Conservation (phyloP, 2,113 vertebrate genomes). For the Trochalopteron elliotii region DNA sequence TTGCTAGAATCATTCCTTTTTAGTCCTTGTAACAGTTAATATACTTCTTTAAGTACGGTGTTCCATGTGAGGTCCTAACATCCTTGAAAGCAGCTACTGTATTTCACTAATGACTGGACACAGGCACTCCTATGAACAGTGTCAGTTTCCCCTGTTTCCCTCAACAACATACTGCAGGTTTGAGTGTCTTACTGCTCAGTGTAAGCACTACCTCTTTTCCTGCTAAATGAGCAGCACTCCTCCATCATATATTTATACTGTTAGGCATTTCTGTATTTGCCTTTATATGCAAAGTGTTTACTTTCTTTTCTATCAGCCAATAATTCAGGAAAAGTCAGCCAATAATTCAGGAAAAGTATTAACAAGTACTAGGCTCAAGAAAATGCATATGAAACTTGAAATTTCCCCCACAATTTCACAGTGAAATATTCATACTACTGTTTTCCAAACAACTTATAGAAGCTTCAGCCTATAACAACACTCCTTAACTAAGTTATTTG, state of each 20-base stretch:
- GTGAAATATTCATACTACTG: not conserved
- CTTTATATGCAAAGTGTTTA: not conserved
- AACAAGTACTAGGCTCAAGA: not conserved
- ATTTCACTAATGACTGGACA: not conserved
- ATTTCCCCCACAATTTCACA: not conserved
- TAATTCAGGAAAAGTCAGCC: not conserved
- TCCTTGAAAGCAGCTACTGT: not conserved
- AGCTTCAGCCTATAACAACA: not conserved
- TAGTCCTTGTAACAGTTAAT: not conserved
- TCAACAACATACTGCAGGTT: not conserved
- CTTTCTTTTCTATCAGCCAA: not conserved
- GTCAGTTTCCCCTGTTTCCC: not conserved
- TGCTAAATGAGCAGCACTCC: not conserved
- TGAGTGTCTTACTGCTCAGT: not conserved
- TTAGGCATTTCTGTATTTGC: not conserved
- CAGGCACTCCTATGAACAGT: fast-evolving
- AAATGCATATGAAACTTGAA: not conserved
- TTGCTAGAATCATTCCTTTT: not conserved
- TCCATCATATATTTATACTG: not conserved
- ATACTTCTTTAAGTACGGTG: not conserved
- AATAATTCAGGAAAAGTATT: not conserved
- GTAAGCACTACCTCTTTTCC: not conserved
- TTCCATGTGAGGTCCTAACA: not conserved
- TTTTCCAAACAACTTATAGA: not conserved
- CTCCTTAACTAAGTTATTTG: not conserved